phyloP scores from a whole-genome alignment of 1,140 invertebrate genomes.

The Ceratitis capitata region DNA sequence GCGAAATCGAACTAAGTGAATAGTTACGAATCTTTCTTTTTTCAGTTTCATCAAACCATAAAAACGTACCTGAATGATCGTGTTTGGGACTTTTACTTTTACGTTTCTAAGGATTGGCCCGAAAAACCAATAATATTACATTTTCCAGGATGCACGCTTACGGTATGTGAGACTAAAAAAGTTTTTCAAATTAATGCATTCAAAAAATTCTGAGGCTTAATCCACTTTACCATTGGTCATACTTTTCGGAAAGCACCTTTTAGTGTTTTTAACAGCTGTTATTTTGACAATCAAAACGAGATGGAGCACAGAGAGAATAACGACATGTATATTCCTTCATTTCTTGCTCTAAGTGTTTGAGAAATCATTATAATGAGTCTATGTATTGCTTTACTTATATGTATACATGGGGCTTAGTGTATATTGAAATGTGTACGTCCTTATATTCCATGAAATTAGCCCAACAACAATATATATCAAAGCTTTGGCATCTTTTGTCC shows the following conservation, averaged over 20 bases:
- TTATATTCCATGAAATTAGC: constrained; percentile 66
- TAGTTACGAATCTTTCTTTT: constrained; percentile 67
- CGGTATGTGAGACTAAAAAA: constrained; percentile 70
- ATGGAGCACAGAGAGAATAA: too few relatives aligned
- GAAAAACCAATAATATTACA: constrained; percentile 83
- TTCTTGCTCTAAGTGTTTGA: too few relatives aligned
- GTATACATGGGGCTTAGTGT: too few relatives aligned
- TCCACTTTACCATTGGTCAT: too few relatives aligned
- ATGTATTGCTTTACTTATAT: too few relatives aligned
- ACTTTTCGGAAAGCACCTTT: too few relatives aligned
- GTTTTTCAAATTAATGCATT: background rate
- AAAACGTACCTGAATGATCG: constrained; percentile 85
- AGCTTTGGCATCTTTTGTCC: constrained; percentile 86
- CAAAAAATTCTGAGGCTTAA: too few relatives aligned
- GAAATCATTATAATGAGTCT: too few relatives aligned
- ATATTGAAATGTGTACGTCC: background rate
- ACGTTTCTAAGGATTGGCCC: constrained; percentile 86
- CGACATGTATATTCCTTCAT: too few relatives aligned
- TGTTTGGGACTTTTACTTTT: constrained; percentile 89
- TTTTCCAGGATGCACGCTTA: constrained; percentile 85
- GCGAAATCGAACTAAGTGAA: too few relatives aligned
- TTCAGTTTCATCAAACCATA: constrained; percentile 87
- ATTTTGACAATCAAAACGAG: too few relatives aligned
- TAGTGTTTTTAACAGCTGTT: too few relatives aligned
- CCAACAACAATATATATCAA: constrained; percentile 79